Percentiles rank a stretch among this genome's conserved stretches.
Conservation (phyloP, 2,797 vertebrate species). For the Pampus argenteus region DNA sequence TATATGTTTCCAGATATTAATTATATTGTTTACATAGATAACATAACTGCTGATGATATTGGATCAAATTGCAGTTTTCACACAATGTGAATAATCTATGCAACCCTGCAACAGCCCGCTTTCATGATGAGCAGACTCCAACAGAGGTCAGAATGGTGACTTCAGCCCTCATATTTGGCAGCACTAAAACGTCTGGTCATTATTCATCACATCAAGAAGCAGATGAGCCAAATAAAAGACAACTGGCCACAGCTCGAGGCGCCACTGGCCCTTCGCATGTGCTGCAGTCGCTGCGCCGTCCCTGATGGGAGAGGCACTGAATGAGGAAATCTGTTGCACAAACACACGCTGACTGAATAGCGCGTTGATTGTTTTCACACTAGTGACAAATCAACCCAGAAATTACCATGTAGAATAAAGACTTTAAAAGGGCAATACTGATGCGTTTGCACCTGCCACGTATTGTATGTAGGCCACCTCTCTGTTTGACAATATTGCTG, state of each 20-base stretch:
- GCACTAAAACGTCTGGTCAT: constrained; percentile 57
- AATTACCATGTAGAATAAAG: constrained; percentile 13
- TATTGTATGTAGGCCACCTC: no score
- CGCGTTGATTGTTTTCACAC: constrained; percentile 11
- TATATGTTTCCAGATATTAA: neutral
- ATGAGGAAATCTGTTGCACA: constrained; percentile 14
- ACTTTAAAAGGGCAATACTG: constrained; percentile 5
- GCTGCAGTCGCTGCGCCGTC: constrained; percentile 1
- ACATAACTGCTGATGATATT: neutral
- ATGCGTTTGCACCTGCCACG: neutral
- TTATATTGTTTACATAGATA: constrained; percentile 1
- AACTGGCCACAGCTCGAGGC: constrained; percentile 48
- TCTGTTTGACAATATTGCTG: neutral
- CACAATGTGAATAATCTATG: constrained; percentile 4
- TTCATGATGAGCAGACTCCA: constrained; percentile 27
- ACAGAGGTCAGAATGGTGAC: constrained; percentile 43
- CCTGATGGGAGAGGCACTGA: constrained; percentile 7
- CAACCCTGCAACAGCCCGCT: neutral
- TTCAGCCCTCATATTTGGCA: constrained; percentile 43
- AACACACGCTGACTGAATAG: constrained; percentile 15
- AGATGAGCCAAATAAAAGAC: constrained; percentile 63
- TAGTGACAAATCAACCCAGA: constrained; percentile 14
- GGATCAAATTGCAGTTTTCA: neutral
- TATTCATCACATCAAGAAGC: constrained; percentile 67
- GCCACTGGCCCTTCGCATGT: constrained; percentile 33